A percentile compares a stretch with the other conserved stretches of the same genome.
phyloP scores from a whole-genome alignment of 2,888 invertebrate species.

The Didymodactylos carnosus region DNA sequence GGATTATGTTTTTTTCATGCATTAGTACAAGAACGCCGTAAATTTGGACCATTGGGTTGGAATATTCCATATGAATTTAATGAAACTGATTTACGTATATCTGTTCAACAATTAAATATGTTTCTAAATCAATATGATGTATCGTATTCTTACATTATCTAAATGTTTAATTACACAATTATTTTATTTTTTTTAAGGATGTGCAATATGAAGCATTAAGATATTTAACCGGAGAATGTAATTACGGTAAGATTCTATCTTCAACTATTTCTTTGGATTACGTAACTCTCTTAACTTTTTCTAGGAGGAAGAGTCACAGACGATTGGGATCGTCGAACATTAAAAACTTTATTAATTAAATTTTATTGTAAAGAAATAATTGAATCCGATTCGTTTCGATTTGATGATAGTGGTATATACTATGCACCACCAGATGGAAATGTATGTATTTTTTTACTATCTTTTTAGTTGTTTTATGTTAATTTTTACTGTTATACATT shows the following conservation, averaged over 20 bases:
- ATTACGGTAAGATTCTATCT: too few species aligned
- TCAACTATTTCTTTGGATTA: too few species aligned
- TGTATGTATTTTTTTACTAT: conserved; percentile 19
- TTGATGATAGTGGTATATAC: conserved; percentile 31
- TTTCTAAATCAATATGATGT: conserved; percentile 37
- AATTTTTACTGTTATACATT: too few species aligned
- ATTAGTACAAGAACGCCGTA: conserved; percentile 36
- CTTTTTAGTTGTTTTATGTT: too few species aligned
- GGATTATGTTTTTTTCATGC: conserved; percentile 39
- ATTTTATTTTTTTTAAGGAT: conserved; percentile 22
- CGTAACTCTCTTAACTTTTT: neutral
- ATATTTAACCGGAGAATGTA: conserved; percentile 39
- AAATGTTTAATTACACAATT: too few species aligned
- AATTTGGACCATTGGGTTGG: conserved; percentile 39
- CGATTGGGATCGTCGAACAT: conserved; percentile 36
- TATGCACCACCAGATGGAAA: conserved; percentile 30
- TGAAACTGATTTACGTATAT: conserved; percentile 38
- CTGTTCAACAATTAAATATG: conserved; percentile 35
- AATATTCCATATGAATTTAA: conserved; percentile 39
- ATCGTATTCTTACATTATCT: neutral
- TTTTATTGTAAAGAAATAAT: conserved; percentile 32
- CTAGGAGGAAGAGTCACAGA: conserved; percentile 38
- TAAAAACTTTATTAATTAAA: conserved; percentile 34
- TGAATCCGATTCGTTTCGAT: conserved; percentile 23
- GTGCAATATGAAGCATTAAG: conserved; percentile 36